Evolutionary conservation across 2,113 vertebrate species (phyloP).

Genomic region (Gopherus evgoodei): DNA sequence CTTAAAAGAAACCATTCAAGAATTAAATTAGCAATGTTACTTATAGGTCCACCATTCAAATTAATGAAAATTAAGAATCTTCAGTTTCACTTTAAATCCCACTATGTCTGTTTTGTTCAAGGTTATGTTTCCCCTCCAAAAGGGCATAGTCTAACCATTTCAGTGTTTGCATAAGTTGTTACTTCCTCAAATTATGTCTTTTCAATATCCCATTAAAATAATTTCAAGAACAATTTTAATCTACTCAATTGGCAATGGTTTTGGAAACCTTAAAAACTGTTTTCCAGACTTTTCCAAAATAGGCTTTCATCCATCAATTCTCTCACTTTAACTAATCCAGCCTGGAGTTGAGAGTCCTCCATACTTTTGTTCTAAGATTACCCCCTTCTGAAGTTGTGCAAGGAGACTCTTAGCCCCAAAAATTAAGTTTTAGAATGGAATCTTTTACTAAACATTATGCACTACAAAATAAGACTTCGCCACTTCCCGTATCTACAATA

Average conservation of each 20-base stretch:
- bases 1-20: background rate
- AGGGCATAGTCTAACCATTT: background rate
- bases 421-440: too few relatives aligned
- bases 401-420: too few relatives aligned
- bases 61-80: background rate
- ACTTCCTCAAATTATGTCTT: background rate
- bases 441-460: too few relatives aligned
- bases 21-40: background rate
- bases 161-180: background rate
- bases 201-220: background rate
- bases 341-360: too few relatives aligned
- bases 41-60: background rate
- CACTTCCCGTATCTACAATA: too few relatives aligned
- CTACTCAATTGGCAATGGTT: background rate
- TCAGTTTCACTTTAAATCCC: background rate
- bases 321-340: too few relatives aligned
- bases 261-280: background rate
- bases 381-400: too few relatives aligned
- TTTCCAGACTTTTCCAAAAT: too few relatives aligned
- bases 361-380: too few relatives aligned
- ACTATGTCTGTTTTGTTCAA: background rate
- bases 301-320: background rate
- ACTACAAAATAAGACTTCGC: too few relatives aligned
- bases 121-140: background rate
- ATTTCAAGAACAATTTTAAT: background rate